These are phyloP conservation scores for Parelbella ahira DNA, from an alignment of 2,888 invertebrate species.

Conservation along the genomic window DNA sequence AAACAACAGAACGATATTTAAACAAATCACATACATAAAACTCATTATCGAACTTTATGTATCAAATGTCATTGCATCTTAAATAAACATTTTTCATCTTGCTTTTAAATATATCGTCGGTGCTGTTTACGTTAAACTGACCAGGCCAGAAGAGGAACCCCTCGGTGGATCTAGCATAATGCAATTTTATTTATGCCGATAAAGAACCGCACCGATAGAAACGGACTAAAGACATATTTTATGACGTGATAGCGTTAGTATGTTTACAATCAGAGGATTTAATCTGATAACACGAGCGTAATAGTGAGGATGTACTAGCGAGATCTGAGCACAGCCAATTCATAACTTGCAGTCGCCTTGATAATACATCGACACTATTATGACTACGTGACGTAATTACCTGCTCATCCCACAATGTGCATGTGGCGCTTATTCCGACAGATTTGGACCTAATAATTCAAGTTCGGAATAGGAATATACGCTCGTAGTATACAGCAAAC, in stretches of 20 bases:
- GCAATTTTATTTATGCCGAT: slow-evolving; percentile 37
- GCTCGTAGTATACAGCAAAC: no score
- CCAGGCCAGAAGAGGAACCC: slow-evolving; percentile 1
- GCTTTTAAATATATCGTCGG: neutral
- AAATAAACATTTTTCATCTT: slow-evolving; percentile 2
- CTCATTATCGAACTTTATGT: neutral
- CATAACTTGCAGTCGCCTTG: slow-evolving; percentile 22
- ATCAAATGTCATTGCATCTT: neutral
- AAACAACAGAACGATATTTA: slow-evolving; percentile 1
- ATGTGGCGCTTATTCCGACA: no score
- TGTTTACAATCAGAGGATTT: slow-evolving; percentile 48
- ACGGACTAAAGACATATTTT: slow-evolving; percentile 38
- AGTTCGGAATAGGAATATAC: no score
- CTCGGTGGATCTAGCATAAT: slow-evolving; percentile 40
- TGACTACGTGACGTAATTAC: neutral
- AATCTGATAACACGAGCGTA: slow-evolving; percentile 37
- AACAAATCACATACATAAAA: slow-evolving; percentile 5
- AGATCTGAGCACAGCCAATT: slow-evolving; percentile 27
- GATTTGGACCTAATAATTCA: no score
- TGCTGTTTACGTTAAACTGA: neutral
- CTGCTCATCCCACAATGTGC: no score
- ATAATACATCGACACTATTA: neutral
- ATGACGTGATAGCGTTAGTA: slow-evolving; percentile 43
- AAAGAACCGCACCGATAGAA: slow-evolving; percentile 41
- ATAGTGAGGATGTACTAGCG: slow-evolving; percentile 14